Base-by-base conservation (phyloP, 2,113 vertebrate species). In the Rhabdornis inornatus region DNA sequence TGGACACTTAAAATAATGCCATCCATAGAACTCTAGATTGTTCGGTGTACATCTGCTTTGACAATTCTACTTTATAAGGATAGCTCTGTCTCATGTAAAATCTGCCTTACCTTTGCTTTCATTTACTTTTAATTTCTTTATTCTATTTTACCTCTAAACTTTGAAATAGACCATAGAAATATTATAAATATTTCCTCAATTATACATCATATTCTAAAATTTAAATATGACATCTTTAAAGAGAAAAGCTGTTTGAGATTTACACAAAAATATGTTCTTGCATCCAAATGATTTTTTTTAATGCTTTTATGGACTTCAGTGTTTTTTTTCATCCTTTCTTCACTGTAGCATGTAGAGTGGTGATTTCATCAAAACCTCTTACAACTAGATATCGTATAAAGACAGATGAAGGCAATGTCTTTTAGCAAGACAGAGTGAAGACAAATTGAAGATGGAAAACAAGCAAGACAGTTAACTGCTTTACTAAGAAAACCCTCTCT, bases 331-430 rank as follows among this genome's bases (percentile, higher is more conserved):
- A 60, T 71, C 31, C 61, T 53, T 50, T 78, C 60, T 80, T 56
- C 82, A 88, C 53, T 83, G 40, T 49, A 53, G 25, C 40, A 83
- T 7, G 2, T 33, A 37, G 35, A 65, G 39, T 18, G n/a, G 11
- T 71, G 74, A 91, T 90, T 79, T 87, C 49, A 95, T 92, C 64
- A 95, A 89, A 83, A 82, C 8, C 37, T 70, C 47, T 72, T 82
- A 71, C 35, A 64, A 40, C 28, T 25, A 82, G 13, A 30, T 78
- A 24, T 9, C n/a, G 59, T 66, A 78, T 37, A 69, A 82, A 87
- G 49, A 94, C 30, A 77, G 60, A 76, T 49, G 40, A 92, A 87
- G 78, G 47, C 8, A 61, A 28, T 33, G 63, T 27, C 64, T 83
- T 74, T 63, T 33, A 84, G 33, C 81, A 56, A 92, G 87, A 69